Evolutionary conservation across 2,113 vertebrate species (phyloP), one percentile per base, ranked within the genome.

Genomic region (Oreocharis arfaki): DNA sequence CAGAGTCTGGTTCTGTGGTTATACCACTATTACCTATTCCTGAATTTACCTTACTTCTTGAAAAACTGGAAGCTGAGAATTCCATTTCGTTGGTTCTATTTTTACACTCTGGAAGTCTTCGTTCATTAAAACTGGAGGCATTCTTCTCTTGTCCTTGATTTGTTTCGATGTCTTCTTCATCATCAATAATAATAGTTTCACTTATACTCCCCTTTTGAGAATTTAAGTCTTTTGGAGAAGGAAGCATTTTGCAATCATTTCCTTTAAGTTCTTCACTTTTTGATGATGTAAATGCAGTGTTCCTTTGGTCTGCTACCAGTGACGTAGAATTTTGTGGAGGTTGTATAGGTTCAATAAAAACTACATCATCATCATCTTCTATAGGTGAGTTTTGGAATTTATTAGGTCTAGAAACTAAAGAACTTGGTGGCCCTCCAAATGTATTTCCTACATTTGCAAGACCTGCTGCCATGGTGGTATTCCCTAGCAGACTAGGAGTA

Each of bases 171-270:
- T 99, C 99, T 95, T 99, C 99, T 98, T 99, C 99, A 39, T 99
- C 99, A 42, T 99, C 99, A 89, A 99, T 99, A 97, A 99, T 98
- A 93, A 99, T 99, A 73, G 99, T 99, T 97, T 99, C 99, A 67
- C 98, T 98, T 92, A 98, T 97, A 97, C 97, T 98, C 88, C 98
- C 98, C 82, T 98, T 98, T 56, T 98, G 98, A 96, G 98, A 97
- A 90, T 95, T 84, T 90, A 98, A 95, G 59, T 98, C 98, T 97
- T 98, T 98, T 35, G 97, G 94, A 88, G 97, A 93, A 97, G 97
- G 73, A 94, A 97, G 94, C 79, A 96, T 94, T 97, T 98, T 98
- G 68, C 97, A 96, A 82, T 98, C 98, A 95, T 94, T 98, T 90
- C 97, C 98, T 77, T 98, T 98, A 70, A 97, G 93, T 68, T 98